Base-by-base conservation (phyloP, 1,140 invertebrate genomes). In the Tachypleus tridentatus region DNA sequence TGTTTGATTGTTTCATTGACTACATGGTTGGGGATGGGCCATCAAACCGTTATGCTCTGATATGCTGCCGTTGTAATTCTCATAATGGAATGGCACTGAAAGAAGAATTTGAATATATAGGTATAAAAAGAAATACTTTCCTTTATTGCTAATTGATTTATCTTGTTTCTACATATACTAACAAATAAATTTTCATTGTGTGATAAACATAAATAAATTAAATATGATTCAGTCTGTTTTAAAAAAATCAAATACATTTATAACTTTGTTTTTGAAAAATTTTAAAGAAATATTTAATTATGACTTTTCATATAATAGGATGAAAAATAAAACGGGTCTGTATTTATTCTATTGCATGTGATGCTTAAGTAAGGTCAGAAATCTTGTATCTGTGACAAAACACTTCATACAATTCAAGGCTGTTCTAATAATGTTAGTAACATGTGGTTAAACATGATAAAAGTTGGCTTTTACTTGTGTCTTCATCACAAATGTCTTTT, bases 1-100 rank as follows among this genome's bases (percentile, higher is more conserved):
- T 84, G 58, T 75, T 97, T 59, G 94, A 98, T 77, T 87, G 87
- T 73, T 78, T 98, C 65, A 84, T 98, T 29, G 96, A 99, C 75
- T 96, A 91, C 76, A 76, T 98, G 58, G 84, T 98, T 29, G 95
- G 93, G 52, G 96, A 99, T 81, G 95, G 94, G 48, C 93, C 95
- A 60, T 85, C 86, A 65, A 92, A 96, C 80, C 83, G 94, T 69
- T 97, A 88, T 78, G 96, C 94, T 53, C 82, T 99, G 60, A 95
- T 99, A 74, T 99, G 97, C 78, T 82, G 82, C 51, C 81, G 88
- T 66, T 99, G 97, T 76, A 82, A 82, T 65, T 86, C 86, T 8
- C 96, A 98, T 75, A 98, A 99, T 80, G 96, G 97, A 69, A 97
- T 99, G 93, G 91, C 94, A 11, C 81, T 97, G 5, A 85, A 87